A percentile compares a stretch with the other conserved stretches of the same genome.
Evolutionary conservation across 2,888 invertebrate species (phyloP).

Genomic region (Salticus scenicus): DNA sequence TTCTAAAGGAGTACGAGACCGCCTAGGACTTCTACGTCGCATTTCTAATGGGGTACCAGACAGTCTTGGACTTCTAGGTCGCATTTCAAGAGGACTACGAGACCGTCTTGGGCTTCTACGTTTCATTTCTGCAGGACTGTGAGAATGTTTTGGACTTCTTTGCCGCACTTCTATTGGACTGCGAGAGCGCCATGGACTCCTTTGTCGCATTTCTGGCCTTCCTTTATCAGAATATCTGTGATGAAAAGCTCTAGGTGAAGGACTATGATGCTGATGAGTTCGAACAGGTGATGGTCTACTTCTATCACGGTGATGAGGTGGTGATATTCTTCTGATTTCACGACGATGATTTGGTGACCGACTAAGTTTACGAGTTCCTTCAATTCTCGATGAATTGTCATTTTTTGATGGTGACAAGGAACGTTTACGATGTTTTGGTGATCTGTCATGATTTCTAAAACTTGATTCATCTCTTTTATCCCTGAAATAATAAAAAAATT

Average conservation of each 20-base stretch:
- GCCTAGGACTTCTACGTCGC: constrained; percentile 22
- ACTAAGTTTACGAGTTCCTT: constrained; percentile 18
- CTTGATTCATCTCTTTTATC: constrained; percentile 23
- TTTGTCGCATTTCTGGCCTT: constrained; percentile 1
- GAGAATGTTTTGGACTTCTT: constrained; percentile 26
- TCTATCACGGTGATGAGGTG: constrained; percentile 18
- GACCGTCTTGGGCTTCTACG: constrained; percentile 26
- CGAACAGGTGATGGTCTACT: constrained; percentile 13
- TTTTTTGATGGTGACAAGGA: constrained; percentile 35
- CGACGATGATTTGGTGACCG: constrained; percentile 32
- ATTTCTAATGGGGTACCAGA: constrained; percentile 23
- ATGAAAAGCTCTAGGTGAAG: constrained; percentile 40
- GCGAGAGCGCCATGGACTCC: constrained; percentile 35
- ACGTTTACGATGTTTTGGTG: constrained; percentile 24
- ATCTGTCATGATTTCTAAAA: constrained; percentile 30
- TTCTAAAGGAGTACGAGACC: constrained; percentile 27
- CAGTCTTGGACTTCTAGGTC: constrained; percentile 24
- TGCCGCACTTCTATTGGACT: constrained; percentile 26
- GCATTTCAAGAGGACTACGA: constrained; percentile 18
- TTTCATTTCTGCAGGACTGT: too few relatives aligned
- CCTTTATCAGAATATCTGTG: constrained; percentile 25
- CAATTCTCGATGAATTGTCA: constrained; percentile 13
- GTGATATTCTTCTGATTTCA: constrained; percentile 15
- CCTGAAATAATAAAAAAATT: neutral
- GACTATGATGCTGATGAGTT: constrained; percentile 30